These are phyloP conservation scores for Seriola dumerili DNA, from an alignment of 2,113 vertebrate genomes.

Conservation along the genomic window DNA sequence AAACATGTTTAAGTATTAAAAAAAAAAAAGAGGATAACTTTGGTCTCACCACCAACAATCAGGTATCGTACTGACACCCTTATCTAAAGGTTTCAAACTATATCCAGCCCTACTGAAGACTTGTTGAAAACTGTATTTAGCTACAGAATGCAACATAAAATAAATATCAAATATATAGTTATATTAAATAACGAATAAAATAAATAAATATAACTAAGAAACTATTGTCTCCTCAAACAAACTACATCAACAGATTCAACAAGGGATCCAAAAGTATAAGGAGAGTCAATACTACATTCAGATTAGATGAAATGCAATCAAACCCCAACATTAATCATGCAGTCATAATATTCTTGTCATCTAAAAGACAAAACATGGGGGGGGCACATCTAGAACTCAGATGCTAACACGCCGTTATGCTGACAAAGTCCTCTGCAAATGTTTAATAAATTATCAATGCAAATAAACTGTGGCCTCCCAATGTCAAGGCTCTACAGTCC, in stretches of 20 bases:
- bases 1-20: no score
- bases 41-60: no score
- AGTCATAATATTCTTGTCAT: neutral
- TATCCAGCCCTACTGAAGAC: no score
- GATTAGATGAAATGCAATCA: neutral
- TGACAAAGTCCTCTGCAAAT: constrained; percentile 24
- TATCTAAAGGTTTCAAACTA: no score
- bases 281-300: no score
- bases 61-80: no score
- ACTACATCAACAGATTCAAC: neutral
- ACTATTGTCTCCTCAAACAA: neutral
- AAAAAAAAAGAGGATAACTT: no score
- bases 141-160: neutral
- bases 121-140: neutral
- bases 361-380: neutral
- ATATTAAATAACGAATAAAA: no score
- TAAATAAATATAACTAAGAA: no score
- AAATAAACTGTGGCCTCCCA: constrained; percentile 24
- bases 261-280: no score
- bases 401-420: constrained; percentile 5
- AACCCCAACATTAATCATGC: neutral
- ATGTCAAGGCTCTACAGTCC: neutral
- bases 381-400: rapidly evolving
- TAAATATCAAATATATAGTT: neutral
- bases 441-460: constrained; percentile 45